A percentile compares a stretch with the other conserved stretches of the same genome.
phyloP scores from a whole-genome alignment of 2,797 vertebrate species.

The Centropyge bicolor region DNA sequence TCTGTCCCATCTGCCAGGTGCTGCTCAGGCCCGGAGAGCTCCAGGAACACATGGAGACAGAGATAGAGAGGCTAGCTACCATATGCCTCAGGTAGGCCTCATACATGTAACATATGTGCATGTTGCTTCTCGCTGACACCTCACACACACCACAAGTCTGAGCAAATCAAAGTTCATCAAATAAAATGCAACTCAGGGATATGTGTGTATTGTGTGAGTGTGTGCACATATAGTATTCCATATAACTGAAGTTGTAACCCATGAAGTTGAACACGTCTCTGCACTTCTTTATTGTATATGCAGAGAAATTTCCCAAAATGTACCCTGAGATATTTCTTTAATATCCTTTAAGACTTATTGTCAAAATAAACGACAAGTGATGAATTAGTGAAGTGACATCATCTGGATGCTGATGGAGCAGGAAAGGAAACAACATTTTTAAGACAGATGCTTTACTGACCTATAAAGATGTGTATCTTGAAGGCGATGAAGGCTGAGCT shows the following conservation, averaged over 20 bases:
- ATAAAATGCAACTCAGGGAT: no score
- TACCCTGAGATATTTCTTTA: no score
- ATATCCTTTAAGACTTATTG: neutral
- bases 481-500: constrained; percentile 28
- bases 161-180: neutral
- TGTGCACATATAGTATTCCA: no score
- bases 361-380: neutral
- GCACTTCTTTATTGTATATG: no score
- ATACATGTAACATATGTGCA: neutral
- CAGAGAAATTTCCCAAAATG: neutral
- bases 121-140: neutral
- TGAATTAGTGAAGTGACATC: constrained; percentile 8
- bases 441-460: constrained; percentile 2
- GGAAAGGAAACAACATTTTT: constrained; percentile 20
- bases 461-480: constrained; percentile 37
- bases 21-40: constrained; percentile 95
- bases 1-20: constrained; percentile 98
- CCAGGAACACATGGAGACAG: constrained; percentile 99
- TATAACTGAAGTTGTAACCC: no score
- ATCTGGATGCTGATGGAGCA: neutral
- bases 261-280: no score
- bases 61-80: constrained; percentile 94
- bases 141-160: neutral
- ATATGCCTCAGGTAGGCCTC: constrained; percentile 91
- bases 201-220: no score